A percentile compares a stretch with the other conserved stretches of the same genome.
These are phyloP conservation scores for Eudasyphora cyanicolor DNA, from an alignment of 2,888 invertebrate species.

Conservation along the genomic window DNA sequence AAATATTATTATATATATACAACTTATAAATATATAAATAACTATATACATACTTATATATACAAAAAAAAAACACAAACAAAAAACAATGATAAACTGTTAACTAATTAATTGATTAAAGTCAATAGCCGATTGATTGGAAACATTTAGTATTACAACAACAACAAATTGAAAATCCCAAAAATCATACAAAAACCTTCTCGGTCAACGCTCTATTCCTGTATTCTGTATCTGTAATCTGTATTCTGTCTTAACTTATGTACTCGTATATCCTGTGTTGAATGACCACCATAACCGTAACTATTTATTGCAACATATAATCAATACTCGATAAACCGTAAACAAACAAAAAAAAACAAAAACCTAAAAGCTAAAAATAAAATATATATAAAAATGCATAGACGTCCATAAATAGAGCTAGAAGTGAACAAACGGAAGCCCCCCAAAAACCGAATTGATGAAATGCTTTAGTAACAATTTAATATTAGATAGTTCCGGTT, in stretches of 20 bases:
- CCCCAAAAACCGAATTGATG: conserved; percentile 22
- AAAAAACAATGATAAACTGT: conserved; percentile 28
- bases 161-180: background rate
- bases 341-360: background rate
- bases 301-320: background rate
- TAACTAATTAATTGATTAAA: conserved; percentile 56
- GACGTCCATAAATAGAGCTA: conserved; percentile 63
- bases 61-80: background rate
- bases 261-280: background rate
- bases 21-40: conserved; percentile 54
- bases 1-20: conserved; percentile 24
- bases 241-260: background rate
- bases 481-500: conserved; percentile 46
- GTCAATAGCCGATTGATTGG: conserved; percentile 29
- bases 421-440: conserved; percentile 41
- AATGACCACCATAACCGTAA: background rate
- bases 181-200: background rate
- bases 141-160: conserved; percentile 27
- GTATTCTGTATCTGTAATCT: background rate
- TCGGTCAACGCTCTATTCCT: background rate
- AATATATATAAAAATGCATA: conserved; percentile 45
- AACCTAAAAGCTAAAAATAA: too few relatives aligned
- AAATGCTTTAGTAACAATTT: conserved; percentile 60
- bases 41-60: conserved; percentile 41
- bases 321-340: background rate